A percentile compares a stretch with the other conserved stretches of the same genome.
phyloP scores from a whole-genome alignment of 2,797 vertebrate species.

The Sus cebifrons region DNA sequence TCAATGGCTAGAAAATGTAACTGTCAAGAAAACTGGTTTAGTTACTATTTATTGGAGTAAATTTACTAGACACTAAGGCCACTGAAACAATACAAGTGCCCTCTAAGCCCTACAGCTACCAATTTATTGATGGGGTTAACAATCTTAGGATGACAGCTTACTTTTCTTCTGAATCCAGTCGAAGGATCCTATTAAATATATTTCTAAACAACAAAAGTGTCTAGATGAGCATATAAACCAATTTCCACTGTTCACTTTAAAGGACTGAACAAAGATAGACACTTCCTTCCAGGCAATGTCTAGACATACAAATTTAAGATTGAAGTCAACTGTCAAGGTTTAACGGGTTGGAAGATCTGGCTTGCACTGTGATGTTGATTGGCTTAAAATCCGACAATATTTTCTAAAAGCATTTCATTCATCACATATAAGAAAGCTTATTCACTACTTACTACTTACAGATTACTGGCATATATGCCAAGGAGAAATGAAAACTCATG shows the following conservation, averaged over 20 bases:
- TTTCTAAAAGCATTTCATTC: slow-evolving; percentile 51
- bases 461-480: neutral
- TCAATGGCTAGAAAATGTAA: slow-evolving; percentile 79
- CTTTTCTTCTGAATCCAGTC: slow-evolving; percentile 76
- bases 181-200: slow-evolving; percentile 76
- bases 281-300: neutral
- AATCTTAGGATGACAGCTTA: slow-evolving; percentile 69
- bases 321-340: neutral
- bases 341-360: neutral
- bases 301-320: slow-evolving; percentile 20
- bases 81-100: slow-evolving; percentile 75
- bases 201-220: slow-evolving; percentile 79
- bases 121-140: slow-evolving; percentile 76
- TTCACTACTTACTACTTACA: neutral
- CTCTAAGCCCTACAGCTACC: slow-evolving; percentile 69
- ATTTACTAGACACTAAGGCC: slow-evolving; percentile 79
- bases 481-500: neutral
- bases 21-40: slow-evolving; percentile 85
- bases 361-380: neutral
- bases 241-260: slow-evolving; percentile 56
- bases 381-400: slow-evolving; percentile 7
- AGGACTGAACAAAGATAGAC: slow-evolving; percentile 26
- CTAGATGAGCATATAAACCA: slow-evolving; percentile 76
- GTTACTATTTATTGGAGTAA: slow-evolving; percentile 79
- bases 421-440: neutral